Base-by-base conservation (phyloP, 2,797 vertebrate species). In the Scarus forsteni region DNA sequence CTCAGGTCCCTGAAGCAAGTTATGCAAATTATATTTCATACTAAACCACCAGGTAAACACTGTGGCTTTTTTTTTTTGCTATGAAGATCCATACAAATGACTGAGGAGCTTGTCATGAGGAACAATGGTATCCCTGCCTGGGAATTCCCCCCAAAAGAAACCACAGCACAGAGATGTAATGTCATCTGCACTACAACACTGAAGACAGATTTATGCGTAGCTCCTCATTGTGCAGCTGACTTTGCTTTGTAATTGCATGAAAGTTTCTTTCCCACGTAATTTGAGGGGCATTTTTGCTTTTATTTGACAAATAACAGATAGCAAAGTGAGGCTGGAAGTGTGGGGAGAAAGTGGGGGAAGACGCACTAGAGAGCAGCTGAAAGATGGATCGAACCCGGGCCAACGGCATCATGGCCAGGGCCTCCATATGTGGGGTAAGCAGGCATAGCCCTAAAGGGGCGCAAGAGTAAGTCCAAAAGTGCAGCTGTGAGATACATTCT, bases 91-190 rank as follows among this genome's bases (percentile, higher is more conserved):
- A 10, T 11, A 44, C 7, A 18, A 15, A 45, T 34, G 35, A 7
- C 43, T 19, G 40, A 40, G 11, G 27, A 19, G 45, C 51, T 6
- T 8, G 42, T 57, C 51, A 18, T 2, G 16, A 38, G 27, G 19
- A 35, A 54, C 35, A 14, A 9, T 57, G 14, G 27, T 66, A 13
- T 55, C 15, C 63, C 56, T 36, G 14, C 10, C 6, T 15, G 69
- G 48, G 27, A 75, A 40, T 50, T 63, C 64, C 70, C 35, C 40
- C 11, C 19, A 27, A 62, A 34, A 52, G 2, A 11, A 46, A 18
- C 38, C 45, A n/a, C 39, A 70, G 10, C 44, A 46, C 55, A 40
- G 8, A 11, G 50, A 67, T 12, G 12, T 35, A 35, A 43, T 19
- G 11, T 70, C 34, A 19, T 59, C n/a, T 18, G 19, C 7, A 39